Conservation (phyloP, 2,888 invertebrate species). For the Glaucopsyche alexis region DNA sequence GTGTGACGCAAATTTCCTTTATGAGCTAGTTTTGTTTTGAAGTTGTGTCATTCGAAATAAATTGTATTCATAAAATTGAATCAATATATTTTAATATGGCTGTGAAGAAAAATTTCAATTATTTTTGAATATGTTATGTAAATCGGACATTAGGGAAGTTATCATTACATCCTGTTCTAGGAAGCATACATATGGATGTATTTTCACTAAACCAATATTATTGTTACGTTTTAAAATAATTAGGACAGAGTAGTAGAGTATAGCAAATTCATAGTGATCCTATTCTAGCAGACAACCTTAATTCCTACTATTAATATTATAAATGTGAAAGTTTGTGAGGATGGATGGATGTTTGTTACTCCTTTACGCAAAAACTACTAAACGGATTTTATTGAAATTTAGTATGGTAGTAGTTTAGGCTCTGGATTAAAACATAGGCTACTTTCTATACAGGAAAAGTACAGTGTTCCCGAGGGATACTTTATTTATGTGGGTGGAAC, state of each 20-base stretch:
- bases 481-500: too few relatives aligned
- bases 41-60: conserved; percentile 27
- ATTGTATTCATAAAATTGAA: conserved; percentile 16
- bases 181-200: background rate
- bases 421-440: too few relatives aligned
- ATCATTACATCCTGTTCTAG: background rate
- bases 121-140: background rate
- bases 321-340: too few relatives aligned
- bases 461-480: too few relatives aligned
- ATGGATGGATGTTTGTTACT: too few relatives aligned
- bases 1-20: conserved; percentile 52
- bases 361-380: too few relatives aligned
- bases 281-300: background rate
- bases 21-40: conserved; percentile 41
- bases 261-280: background rate
- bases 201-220: background rate
- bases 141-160: background rate
- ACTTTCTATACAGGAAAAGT: too few relatives aligned
- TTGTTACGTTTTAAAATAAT: background rate
- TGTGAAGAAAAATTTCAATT: background rate
- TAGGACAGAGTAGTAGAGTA: background rate
- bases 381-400: too few relatives aligned
- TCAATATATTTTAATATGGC: background rate
- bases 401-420: too few relatives aligned
- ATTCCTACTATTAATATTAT: too few relatives aligned